These are phyloP conservation scores for Galeopsomyia nigrocyanea DNA, from an alignment of 2,888 invertebrate genomes.

Conservation along the genomic window DNA sequence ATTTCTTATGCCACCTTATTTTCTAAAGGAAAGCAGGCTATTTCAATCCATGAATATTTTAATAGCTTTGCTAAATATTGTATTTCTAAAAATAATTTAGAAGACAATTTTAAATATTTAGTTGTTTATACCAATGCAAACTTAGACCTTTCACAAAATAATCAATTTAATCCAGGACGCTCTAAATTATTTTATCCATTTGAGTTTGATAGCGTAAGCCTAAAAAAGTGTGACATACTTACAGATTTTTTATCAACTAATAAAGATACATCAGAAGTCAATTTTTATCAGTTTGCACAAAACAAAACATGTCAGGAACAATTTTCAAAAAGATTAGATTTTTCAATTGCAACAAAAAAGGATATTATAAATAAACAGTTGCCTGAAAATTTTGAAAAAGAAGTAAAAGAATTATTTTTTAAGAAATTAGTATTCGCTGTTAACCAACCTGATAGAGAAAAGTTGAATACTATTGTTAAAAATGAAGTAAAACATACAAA, in stretches of 20 bases:
- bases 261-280: neutral
- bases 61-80: conserved; percentile 53
- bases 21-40: conserved; percentile 49
- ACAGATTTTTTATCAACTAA: conserved; percentile 27
- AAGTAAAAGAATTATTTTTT: conserved; percentile 55
- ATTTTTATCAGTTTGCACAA: conserved; percentile 52
- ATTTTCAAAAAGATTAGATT: conserved; percentile 53
- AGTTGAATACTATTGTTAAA: conserved; percentile 53
- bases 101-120: conserved; percentile 51
- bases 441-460: conserved; percentile 51
- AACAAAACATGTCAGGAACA: conserved; percentile 53
- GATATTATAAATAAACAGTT: conserved; percentile 50
- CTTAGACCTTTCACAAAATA: conserved; percentile 52
- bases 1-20: conserved; percentile 54
- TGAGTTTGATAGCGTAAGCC: conserved; percentile 19
- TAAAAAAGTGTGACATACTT: conserved; percentile 11
- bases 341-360: conserved; percentile 52
- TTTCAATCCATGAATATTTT: conserved; percentile 52
- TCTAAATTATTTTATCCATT: conserved; percentile 38
- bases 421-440: conserved; percentile 50
- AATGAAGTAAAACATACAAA: conserved; percentile 52
- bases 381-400: conserved; percentile 43
- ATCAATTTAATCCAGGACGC: conserved; percentile 46
- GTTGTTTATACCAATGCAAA: conserved; percentile 54
- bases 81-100: conserved; percentile 46